Conservation (phyloP, 2,113 vertebrate genomes). For the Pavo muticus region DNA sequence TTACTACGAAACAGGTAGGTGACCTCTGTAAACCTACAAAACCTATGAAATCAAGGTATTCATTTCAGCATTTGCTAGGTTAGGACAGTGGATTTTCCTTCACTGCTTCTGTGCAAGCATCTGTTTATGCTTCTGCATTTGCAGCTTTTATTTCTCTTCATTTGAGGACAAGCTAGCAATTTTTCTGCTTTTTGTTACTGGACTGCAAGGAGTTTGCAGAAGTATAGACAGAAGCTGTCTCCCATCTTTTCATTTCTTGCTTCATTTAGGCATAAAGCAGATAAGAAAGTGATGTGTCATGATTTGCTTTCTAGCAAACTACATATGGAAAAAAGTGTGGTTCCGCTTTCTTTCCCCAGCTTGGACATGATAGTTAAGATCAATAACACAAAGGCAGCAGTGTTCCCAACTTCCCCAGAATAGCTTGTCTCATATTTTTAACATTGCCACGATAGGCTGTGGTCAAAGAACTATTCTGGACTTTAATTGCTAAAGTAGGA, state of each 20-base stretch:
- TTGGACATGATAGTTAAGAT: neutral
- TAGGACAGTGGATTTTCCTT: neutral
- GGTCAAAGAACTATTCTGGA: neutral
- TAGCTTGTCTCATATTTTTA: neutral
- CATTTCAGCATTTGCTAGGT: neutral
- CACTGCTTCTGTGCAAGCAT: neutral
- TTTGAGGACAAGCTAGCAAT: neutral
- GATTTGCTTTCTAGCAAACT: neutral
- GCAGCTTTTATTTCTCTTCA: neutral
- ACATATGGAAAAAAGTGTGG: neutral
- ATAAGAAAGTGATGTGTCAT: neutral
- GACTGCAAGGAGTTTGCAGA: neutral
- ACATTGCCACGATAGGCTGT: neutral
- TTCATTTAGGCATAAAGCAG: neutral
- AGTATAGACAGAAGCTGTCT: neutral
- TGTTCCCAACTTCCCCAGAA: neutral
- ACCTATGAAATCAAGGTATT: neutral
- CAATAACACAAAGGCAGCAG: neutral
- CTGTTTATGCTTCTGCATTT: neutral
- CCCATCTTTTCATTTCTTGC: neutral
- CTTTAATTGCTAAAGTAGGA: neutral
- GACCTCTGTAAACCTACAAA: neutral
- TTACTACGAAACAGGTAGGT: conserved; percentile 85
- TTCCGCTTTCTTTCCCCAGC: neutral
- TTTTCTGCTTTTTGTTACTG: neutral